Evolutionary conservation across 2,113 vertebrate species (phyloP).

Genomic region (Xiphorhynchus elegans): DNA sequence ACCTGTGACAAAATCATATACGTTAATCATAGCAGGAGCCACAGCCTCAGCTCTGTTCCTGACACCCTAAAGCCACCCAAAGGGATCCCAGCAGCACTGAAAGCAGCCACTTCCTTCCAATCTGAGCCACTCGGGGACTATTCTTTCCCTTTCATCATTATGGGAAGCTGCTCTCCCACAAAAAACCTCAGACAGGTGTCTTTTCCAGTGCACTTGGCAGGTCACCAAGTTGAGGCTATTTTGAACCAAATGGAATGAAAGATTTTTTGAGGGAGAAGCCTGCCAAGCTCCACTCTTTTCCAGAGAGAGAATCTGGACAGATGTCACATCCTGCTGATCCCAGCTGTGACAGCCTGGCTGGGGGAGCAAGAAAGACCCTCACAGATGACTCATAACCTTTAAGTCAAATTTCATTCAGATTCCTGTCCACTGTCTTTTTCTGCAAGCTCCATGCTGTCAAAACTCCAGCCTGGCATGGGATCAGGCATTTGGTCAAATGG

Average conservation of each 20-base stretch:
- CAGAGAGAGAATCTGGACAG: conserved; percentile 31
- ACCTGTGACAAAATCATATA: conserved; percentile 12
- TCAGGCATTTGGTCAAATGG: not conserved
- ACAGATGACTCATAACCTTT: not conserved
- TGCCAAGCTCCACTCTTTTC: conserved; percentile 24
- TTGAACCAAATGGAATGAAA: not conserved
- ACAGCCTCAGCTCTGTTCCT: not conserved
- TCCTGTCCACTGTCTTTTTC: not conserved
- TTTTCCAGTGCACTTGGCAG: conserved; percentile 14
- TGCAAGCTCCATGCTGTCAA: not conserved
- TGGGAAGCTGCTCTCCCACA: not conserved
- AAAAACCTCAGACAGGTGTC: conserved; percentile 19
- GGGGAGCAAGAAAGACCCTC: not conserved
- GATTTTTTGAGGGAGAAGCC: conserved; percentile 1
- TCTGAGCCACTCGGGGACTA: not conserved
- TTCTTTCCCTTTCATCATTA: not conserved
- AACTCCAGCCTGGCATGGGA: not conserved
- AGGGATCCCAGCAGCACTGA: not conserved
- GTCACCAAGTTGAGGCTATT: not conserved
- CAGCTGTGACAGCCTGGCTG: not conserved
- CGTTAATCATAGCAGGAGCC: not conserved
- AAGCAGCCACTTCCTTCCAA: not conserved
- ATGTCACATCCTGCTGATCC: conserved; percentile 51
- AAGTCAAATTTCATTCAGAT: not conserved
- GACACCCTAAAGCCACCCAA: not conserved